These are phyloP conservation scores for Danio jaintianensis DNA, from an alignment of 2,797 vertebrate genomes.

Conservation along the genomic window DNA sequence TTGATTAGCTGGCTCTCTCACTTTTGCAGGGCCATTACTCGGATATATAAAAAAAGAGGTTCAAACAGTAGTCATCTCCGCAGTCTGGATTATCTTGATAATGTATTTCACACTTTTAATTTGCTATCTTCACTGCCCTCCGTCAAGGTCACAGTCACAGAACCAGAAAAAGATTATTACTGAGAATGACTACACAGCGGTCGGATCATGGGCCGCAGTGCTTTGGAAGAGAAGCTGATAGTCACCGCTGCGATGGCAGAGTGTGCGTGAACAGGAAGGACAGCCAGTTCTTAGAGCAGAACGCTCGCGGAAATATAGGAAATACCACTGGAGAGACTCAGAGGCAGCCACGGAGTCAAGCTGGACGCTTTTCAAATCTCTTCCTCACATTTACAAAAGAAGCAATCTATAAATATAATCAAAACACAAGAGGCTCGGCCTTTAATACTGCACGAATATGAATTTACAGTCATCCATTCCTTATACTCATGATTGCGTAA, in stretches of 20 bases:
- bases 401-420: constrained; percentile 40
- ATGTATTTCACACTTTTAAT: constrained; percentile 41
- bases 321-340: constrained; percentile 51
- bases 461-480: neutral
- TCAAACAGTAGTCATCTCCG: constrained; percentile 7
- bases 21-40: constrained; percentile 32
- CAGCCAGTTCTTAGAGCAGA: constrained; percentile 42
- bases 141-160: constrained; percentile 30
- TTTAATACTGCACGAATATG: constrained; percentile 1
- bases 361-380: constrained; percentile 32
- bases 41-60: constrained; percentile 19
- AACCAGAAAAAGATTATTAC: constrained; percentile 7
- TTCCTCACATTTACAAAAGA: constrained; percentile 43
- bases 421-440: constrained; percentile 26
- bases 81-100: constrained; percentile 38
- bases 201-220: neutral
- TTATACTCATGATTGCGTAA: neutral
- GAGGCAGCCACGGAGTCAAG: constrained; percentile 22
- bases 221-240: neutral
- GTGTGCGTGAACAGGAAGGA: constrained; percentile 34
- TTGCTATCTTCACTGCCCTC: constrained; percentile 20
- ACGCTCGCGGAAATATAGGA: constrained; percentile 40
- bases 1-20: constrained; percentile 30
- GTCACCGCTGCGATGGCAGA: neutral
- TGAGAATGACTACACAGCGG: neutral